Percentiles rank a stretch among this genome's conserved stretches.
These are phyloP conservation scores for Andrena minutula DNA, from an alignment of 2,888 invertebrate species.

Conservation along the genomic window DNA sequence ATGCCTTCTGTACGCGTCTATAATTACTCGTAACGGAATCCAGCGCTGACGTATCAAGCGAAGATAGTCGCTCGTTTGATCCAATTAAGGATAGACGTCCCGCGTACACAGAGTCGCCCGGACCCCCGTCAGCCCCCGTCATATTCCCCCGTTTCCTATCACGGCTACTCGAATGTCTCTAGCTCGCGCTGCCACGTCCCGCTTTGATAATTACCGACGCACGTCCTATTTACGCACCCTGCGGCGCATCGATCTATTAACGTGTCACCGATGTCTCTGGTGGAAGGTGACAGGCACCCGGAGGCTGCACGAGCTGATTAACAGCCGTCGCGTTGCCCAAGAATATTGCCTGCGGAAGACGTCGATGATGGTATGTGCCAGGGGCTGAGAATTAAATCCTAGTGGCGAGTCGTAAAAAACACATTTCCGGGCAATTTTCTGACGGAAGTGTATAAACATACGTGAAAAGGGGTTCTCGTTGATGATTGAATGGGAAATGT, in stretches of 20 bases:
- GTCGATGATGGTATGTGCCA: neutral
- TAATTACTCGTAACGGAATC: conserved; percentile 72
- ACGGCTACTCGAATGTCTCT: conserved; percentile 42
- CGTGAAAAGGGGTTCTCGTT: too few relatives aligned
- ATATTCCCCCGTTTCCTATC: conserved; percentile 14
- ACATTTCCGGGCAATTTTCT: too few relatives aligned
- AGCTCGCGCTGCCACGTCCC: conserved; percentile 40
- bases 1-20: conserved; percentile 47
- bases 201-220: conserved; percentile 71
- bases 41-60: conserved; percentile 63
- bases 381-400: neutral
- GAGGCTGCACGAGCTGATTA: conserved; percentile 43
- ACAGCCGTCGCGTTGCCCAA: conserved; percentile 24
- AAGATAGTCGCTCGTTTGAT: conserved; percentile 70
- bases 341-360: conserved; percentile 26
- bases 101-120: conserved; percentile 13
- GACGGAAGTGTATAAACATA: too few relatives aligned
- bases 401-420: too few relatives aligned
- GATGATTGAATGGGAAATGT: too few relatives aligned
- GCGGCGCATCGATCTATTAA: conserved; percentile 68
- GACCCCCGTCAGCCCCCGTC: conserved; percentile 17
- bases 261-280: conserved; percentile 47
- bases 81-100: conserved; percentile 66
- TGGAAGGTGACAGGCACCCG: conserved; percentile 42
- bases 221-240: conserved; percentile 58